phyloP scores from a whole-genome alignment of 2,797 vertebrate species.

The Tenualosa ilisha region DNA sequence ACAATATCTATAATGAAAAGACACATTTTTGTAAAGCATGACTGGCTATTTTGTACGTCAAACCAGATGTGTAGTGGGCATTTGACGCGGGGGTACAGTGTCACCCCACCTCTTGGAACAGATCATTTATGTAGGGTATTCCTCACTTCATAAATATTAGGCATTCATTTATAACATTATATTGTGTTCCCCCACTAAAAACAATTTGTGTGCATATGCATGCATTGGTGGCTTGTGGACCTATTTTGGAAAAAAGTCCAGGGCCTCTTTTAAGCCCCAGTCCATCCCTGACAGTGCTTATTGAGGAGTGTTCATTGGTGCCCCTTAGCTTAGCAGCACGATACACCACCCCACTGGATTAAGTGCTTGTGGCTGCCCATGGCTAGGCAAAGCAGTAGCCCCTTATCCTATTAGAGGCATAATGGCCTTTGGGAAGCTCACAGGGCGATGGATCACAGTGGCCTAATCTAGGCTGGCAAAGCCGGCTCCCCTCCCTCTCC shows the following conservation, averaged over 20 bases:
- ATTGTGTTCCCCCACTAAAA: too few relatives aligned
- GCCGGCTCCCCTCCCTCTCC: slow-evolving; percentile 37
- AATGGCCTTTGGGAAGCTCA: slow-evolving; percentile 51
- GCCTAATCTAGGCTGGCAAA: slow-evolving; percentile 50
- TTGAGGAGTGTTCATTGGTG: slow-evolving; percentile 33
- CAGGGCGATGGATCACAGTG: slow-evolving; percentile 54
- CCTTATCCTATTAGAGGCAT: slow-evolving; percentile 59
- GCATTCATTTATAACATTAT: too few relatives aligned
- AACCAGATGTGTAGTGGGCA: too few relatives aligned
- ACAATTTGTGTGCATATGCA: too few relatives aligned
- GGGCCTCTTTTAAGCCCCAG: neutral
- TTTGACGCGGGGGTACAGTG: too few relatives aligned
- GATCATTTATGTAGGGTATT: too few relatives aligned
- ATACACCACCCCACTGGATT: slow-evolving; percentile 30
- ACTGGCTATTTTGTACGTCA: too few relatives aligned
- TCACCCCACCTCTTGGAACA: too few relatives aligned
- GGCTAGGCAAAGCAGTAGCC: slow-evolving; percentile 43
- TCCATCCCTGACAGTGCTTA: neutral
- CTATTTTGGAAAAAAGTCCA: neutral
- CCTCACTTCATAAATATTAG: too few relatives aligned
- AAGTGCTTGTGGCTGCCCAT: slow-evolving; percentile 47
- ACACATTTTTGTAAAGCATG: too few relatives aligned
- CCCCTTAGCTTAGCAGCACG: slow-evolving; percentile 36
- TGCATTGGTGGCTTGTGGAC: too few relatives aligned
- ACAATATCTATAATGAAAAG: too few relatives aligned